phyloP scores from a whole-genome alignment of 2,888 invertebrate species.

The Lasioglossum oenotherae region DNA sequence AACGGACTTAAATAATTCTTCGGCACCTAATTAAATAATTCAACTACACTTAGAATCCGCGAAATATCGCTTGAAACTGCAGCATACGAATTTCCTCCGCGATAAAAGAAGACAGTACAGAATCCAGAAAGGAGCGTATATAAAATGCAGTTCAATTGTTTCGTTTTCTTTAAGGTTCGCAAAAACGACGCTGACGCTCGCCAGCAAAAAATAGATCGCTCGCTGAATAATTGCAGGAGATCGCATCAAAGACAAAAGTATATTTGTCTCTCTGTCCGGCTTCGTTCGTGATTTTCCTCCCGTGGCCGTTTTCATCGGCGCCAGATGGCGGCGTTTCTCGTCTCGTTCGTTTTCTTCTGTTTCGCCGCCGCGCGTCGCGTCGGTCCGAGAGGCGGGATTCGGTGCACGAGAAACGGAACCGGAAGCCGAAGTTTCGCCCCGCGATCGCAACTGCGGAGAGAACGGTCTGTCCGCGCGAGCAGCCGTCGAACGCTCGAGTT shows the following conservation, averaged over 20 bases:
- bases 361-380: too few species aligned
- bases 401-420: slow-evolving; percentile 24
- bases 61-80: background rate
- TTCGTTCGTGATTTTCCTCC: slow-evolving; percentile 30
- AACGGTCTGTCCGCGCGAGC: slow-evolving; percentile 25
- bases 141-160: slow-evolving; percentile 19
- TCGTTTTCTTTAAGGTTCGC: slow-evolving; percentile 17
- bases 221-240: slow-evolving; percentile 64
- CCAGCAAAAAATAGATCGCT: slow-evolving; percentile 23
- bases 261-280: slow-evolving; percentile 58
- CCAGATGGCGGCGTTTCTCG: slow-evolving; percentile 33
- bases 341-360: slow-evolving; percentile 11
- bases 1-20: background rate
- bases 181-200: background rate
- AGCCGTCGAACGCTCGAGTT: slow-evolving; percentile 41
- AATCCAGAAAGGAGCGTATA: background rate
- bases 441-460: slow-evolving; percentile 26
- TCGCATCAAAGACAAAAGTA: slow-evolving; percentile 56
- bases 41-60: background rate
- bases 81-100: background rate
- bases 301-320: slow-evolving; percentile 11
- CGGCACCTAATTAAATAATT: background rate
- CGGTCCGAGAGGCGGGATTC: background rate
- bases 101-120: background rate
- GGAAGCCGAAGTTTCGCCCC: slow-evolving; percentile 47